Conservation (phyloP, 2,113 vertebrate genomes). For the Notechis scutatus region DNA sequence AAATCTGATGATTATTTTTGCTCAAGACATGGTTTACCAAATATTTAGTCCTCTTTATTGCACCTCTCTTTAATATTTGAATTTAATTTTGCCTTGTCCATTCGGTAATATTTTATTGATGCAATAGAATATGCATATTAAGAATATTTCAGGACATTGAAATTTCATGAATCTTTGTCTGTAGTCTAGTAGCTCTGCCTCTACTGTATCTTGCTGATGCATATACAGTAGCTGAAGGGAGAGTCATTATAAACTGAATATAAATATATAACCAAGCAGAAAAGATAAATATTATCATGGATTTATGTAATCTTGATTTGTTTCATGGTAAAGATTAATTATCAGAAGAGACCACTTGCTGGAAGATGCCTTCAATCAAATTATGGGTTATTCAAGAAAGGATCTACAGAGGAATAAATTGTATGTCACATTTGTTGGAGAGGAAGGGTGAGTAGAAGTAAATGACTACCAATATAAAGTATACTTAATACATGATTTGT, state of each 20-base stretch:
- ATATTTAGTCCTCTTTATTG: neutral
- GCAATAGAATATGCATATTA: neutral
- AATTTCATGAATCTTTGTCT: neutral
- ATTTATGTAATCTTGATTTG: slow-evolving; percentile 33
- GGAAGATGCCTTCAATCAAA: slow-evolving; percentile 98
- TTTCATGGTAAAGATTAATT: slow-evolving; percentile 80
- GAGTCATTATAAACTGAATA: neutral
- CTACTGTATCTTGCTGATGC: neutral
- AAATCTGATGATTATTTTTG: neutral
- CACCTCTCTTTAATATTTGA: neutral
- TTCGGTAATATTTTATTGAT: neutral
- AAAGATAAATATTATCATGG: neutral
- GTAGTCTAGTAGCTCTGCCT: neutral
- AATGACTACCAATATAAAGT: slow-evolving; percentile 42
- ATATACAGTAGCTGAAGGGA: neutral
- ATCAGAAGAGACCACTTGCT: slow-evolving; percentile 96
- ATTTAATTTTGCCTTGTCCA: neutral
- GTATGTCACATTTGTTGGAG: slow-evolving; percentile 95
- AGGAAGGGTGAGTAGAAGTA: slow-evolving; percentile 90
- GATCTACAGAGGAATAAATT: slow-evolving; percentile 97
- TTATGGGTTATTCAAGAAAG: slow-evolving; percentile 98
- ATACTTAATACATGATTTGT: slow-evolving; percentile 6
- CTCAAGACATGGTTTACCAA: neutral
- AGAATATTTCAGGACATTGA: neutral
- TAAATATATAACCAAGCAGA: neutral